Conservation (phyloP, 2,797 vertebrate genomes). For the Alcedo atthis region DNA sequence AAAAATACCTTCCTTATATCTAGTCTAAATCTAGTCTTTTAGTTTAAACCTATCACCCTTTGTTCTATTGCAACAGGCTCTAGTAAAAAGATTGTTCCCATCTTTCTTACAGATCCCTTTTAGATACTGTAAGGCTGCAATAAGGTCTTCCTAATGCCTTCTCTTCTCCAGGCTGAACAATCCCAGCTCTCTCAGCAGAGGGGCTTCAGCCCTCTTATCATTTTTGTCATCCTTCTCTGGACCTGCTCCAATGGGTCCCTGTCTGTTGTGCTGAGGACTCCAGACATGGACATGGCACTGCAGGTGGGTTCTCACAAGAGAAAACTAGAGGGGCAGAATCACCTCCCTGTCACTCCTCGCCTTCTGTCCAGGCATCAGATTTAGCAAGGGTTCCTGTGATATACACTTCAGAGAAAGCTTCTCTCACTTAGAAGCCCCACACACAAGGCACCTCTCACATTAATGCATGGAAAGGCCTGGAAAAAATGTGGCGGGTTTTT, state of each 20-base stretch:
- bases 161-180: background rate
- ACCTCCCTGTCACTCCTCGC: background rate
- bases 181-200: background rate
- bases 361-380: background rate
- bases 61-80: background rate
- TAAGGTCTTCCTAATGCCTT: background rate
- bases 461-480: background rate
- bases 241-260: background rate
- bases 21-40: background rate
- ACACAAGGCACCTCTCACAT: accelerated
- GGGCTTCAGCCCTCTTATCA: background rate
- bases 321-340: background rate
- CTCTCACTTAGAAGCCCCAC: accelerated
- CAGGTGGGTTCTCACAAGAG: background rate
- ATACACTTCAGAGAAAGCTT: background rate
- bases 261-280: background rate
- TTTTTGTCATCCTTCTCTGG: background rate
- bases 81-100: background rate
- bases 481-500: background rate
- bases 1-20: background rate
- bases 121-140: background rate
- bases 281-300: background rate
- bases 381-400: background rate
- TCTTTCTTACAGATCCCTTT: background rate
- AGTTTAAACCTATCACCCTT: too few relatives aligned